Evolutionary conservation across 2,797 vertebrate genomes (phyloP).

Genomic region (Nothura maculosa): DNA sequence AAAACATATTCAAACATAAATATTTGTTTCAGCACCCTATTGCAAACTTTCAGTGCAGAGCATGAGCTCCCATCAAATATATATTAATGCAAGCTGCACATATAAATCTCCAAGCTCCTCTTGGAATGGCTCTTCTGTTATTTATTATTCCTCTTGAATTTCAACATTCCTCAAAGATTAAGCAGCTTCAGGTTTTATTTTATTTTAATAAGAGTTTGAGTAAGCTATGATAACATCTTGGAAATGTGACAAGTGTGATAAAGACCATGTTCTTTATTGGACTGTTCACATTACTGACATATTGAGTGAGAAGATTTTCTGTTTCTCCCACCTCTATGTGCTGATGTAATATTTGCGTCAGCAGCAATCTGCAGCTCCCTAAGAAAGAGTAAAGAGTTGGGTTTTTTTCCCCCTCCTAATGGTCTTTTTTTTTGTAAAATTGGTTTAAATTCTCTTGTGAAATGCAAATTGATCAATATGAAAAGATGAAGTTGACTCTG

Average conservation of each 20-base stretch:
- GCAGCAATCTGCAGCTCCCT: not conserved
- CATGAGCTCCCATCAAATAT: constrained; percentile 21
- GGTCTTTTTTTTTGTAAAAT: not conserved
- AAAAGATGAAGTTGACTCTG: not conserved
- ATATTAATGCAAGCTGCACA: not conserved
- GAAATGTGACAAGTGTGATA: not conserved
- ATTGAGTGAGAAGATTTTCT: not conserved
- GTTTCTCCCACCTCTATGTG: not conserved
- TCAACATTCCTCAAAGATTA: constrained; percentile 24
- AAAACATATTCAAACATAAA: not conserved
- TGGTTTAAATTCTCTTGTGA: not conserved
- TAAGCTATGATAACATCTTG: not conserved
- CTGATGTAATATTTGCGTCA: not conserved
- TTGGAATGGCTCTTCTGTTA: constrained; percentile 24
- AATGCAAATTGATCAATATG: not conserved
- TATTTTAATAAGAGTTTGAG: not conserved
- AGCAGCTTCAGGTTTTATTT: constrained; percentile 28
- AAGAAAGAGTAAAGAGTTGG: not conserved
- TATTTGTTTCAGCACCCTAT: constrained; percentile 40
- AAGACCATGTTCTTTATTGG: not conserved
- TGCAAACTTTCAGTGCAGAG: not conserved
- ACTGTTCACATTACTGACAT: not conserved
- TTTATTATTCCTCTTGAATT: constrained; percentile 58
- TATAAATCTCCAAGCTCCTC: constrained; percentile 38
- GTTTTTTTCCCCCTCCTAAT: not conserved